Conservation (phyloP, 2,113 vertebrate species). For the Crotalus helleri region DNA sequence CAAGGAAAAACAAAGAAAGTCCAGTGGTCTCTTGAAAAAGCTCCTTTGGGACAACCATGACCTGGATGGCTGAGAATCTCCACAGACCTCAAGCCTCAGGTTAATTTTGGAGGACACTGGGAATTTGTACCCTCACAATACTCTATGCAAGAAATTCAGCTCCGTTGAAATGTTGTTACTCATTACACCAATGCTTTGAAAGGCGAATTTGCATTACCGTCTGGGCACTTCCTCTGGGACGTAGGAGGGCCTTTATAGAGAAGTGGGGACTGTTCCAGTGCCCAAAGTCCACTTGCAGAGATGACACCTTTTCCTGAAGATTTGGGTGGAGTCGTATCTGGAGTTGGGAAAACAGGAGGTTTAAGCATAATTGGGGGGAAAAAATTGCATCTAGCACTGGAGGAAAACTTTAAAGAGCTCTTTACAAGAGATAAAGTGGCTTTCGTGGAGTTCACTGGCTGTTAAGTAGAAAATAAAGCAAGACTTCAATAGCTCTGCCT, state of each 20-base stretch:
- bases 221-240: slow-evolving; percentile 45
- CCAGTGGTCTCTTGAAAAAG: no score
- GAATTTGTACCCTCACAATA: not conserved
- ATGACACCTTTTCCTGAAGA: slow-evolving; percentile 65
- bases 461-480: not conserved
- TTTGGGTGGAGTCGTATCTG: slow-evolving; percentile 73
- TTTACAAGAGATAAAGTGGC: not conserved
- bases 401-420: not conserved
- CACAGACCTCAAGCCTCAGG: no score
- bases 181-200: no score
- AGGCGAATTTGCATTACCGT: slow-evolving; percentile 51
- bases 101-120: not conserved
- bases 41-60: no score
- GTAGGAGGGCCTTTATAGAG: slow-evolving; percentile 74
- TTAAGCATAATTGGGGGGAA: not conserved
- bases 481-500: not conserved
- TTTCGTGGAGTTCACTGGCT: not conserved
- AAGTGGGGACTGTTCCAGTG: slow-evolving; percentile 88
- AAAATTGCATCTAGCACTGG: not conserved
- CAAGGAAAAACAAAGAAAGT: no score
- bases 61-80: no score
- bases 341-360: slow-evolving; percentile 13
- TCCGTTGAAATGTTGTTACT: not conserved
- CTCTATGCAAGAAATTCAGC: not conserved
- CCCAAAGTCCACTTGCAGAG: slow-evolving; percentile 82